Percentiles rank a stretch among this genome's conserved stretches.
Evolutionary conservation across 2,888 invertebrate species (phyloP).

Genomic region (Caradrina clavipalpis): DNA sequence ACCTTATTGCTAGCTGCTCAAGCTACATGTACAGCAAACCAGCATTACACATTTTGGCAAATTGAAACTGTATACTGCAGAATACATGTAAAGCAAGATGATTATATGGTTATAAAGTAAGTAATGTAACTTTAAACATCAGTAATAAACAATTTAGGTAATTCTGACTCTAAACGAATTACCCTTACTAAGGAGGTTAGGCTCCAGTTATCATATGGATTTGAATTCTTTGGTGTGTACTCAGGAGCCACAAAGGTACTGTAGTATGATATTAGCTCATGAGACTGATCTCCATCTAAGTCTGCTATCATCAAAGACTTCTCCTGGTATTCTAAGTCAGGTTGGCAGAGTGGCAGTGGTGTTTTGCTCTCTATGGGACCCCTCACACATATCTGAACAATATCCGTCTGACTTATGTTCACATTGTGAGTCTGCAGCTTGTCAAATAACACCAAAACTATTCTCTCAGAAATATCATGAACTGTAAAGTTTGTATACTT

Average conservation of each 20-base stretch:
- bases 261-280: slow-evolving; percentile 94
- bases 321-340: slow-evolving; percentile 93
- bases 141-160: slow-evolving; percentile 92
- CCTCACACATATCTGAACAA: slow-evolving; percentile 93
- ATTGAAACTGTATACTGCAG: slow-evolving; percentile 60
- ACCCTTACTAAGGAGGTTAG: slow-evolving; percentile 93
- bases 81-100: slow-evolving; percentile 58
- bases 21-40: slow-evolving; percentile 76
- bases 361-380: slow-evolving; percentile 77
- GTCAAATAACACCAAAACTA: slow-evolving; percentile 95
- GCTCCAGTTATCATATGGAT: slow-evolving; percentile 90
- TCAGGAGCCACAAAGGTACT: slow-evolving; percentile 91
- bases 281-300: slow-evolving; percentile 94
- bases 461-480: slow-evolving; percentile 93
- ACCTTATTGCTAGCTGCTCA: slow-evolving; percentile 63
- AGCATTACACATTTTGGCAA: slow-evolving; percentile 62
- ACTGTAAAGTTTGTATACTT: slow-evolving; percentile 87
- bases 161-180: slow-evolving; percentile 93
- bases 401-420: slow-evolving; percentile 95
- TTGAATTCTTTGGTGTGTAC: slow-evolving; percentile 79
- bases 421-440: slow-evolving; percentile 94
- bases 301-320: slow-evolving; percentile 94
- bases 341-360: slow-evolving; percentile 92
- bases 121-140: slow-evolving; percentile 72
- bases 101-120: slow-evolving; percentile 40